Percentiles rank a stretch among this genome's conserved stretches.
phyloP scores from a whole-genome alignment of 2,888 invertebrate species.

The Caenorhabditis becei region DNA sequence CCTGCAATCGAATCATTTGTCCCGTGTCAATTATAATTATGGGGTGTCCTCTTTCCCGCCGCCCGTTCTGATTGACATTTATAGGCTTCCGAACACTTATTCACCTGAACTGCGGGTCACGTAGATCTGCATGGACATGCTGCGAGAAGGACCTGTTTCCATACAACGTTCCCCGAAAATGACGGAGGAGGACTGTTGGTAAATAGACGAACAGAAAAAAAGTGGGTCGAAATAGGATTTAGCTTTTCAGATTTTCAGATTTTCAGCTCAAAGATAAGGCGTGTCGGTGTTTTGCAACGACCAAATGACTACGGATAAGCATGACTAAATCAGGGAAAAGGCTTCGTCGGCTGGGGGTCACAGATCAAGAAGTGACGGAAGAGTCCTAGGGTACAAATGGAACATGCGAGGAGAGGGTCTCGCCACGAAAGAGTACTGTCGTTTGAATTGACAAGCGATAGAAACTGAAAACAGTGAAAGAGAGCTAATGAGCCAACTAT shows the following conservation, averaged over 20 bases:
- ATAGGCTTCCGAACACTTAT: not conserved
- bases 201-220: too few relatives aligned
- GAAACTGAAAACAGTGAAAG: too few relatives aligned
- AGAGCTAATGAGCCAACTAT: too few relatives aligned
- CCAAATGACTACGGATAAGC: slow-evolving; percentile 5
- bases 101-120: slow-evolving; percentile 41
- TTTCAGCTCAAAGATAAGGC: slow-evolving; percentile 12
- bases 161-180: too few relatives aligned
- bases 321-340: not conserved
- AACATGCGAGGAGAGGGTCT: too few relatives aligned
- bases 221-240: slow-evolving; percentile 12
- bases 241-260: not conserved
- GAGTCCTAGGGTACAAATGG: not conserved
- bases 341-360: slow-evolving; percentile 5
- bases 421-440: too few relatives aligned
- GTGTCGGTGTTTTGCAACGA: not conserved
- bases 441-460: too few relatives aligned
- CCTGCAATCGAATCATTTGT: slow-evolving; percentile 46
- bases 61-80: too few relatives aligned
- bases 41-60: slow-evolving; percentile 11
- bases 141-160: not conserved
- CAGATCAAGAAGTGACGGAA: too few relatives aligned
- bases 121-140: slow-evolving; percentile 44
- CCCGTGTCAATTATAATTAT: slow-evolving; percentile 27
- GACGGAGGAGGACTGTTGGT: slow-evolving; percentile 1